Evolutionary conservation across 2,888 invertebrate species (phyloP).

Genomic region (Orchesella flavescens): DNA sequence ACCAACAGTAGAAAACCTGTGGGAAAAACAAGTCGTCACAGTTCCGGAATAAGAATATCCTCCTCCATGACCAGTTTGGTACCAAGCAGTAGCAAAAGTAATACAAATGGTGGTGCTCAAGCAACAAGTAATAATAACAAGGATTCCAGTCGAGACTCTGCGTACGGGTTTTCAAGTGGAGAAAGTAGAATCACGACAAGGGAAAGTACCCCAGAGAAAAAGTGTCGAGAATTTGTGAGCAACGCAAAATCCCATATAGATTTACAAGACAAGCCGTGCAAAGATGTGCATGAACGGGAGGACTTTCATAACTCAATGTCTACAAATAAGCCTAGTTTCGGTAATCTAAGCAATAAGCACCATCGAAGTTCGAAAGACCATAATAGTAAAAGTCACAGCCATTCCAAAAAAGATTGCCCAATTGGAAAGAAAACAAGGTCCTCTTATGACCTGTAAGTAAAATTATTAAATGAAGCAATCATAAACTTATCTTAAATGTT

Average conservation of each 20-base stretch:
- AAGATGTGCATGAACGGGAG: not conserved
- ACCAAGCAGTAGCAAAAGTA: slow-evolving; percentile 8
- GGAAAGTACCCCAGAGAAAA: slow-evolving; percentile 71
- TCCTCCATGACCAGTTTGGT: slow-evolving; percentile 54
- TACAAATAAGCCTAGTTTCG: not conserved
- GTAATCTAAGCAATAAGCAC: not conserved
- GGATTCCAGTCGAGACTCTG: slow-evolving; percentile 73
- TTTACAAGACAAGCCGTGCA: slow-evolving; percentile 27
- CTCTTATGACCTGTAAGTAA: slow-evolving; percentile 39
- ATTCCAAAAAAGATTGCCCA: slow-evolving; percentile 11
- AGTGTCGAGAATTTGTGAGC: not conserved
- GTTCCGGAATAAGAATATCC: not conserved
- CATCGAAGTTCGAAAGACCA: not conserved
- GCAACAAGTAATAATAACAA: slow-evolving; percentile 52
- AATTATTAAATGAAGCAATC: not conserved
- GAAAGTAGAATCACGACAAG: slow-evolving; percentile 73
- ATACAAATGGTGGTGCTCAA: not conserved
- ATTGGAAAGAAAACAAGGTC: slow-evolving; percentile 10
- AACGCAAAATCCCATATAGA: not conserved
- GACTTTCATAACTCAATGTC: not conserved
- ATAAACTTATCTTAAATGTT: not conserved
- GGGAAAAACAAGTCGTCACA: not conserved
- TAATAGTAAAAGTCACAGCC: not conserved
- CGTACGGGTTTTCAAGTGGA: slow-evolving; percentile 73
- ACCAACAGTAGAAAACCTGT: not conserved